phyloP scores from a whole-genome alignment of 2,888 invertebrate genomes.

The Halictus quadricinctus region DNA sequence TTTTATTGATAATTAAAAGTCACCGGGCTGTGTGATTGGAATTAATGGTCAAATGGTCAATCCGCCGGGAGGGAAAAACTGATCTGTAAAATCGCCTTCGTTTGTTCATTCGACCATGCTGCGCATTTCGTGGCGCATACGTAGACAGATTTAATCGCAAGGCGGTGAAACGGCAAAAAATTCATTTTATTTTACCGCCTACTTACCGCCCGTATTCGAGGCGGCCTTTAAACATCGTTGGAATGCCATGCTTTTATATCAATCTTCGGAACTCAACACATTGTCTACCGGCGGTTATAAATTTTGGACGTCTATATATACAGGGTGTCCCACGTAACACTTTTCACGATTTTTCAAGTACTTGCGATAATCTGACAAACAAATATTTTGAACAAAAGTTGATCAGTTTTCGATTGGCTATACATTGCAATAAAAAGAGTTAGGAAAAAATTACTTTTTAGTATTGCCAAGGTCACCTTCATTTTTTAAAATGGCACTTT shows the following conservation, averaged over 20 bases:
- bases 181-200: conserved; percentile 21
- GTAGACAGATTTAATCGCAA: conserved; percentile 31
- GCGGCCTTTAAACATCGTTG: neutral
- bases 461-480: too few relatives aligned
- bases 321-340: too few relatives aligned
- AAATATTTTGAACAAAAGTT: too few relatives aligned
- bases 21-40: conserved; percentile 80
- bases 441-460: too few relatives aligned
- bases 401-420: too few relatives aligned
- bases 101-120: conserved; percentile 39
- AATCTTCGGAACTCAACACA: neutral
- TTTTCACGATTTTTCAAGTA: too few relatives aligned
- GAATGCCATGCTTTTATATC: neutral
- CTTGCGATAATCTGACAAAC: too few relatives aligned
- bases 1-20: conserved; percentile 82
- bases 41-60: conserved; percentile 81
- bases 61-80: conserved; percentile 70
- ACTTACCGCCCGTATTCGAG: neutral
- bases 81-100: conserved; percentile 63
- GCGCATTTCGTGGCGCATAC: conserved; percentile 33
- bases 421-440: too few relatives aligned
- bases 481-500: too few relatives aligned
- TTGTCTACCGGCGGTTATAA: too few relatives aligned
- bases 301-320: too few relatives aligned
- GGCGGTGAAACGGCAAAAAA: conserved; percentile 29